Conservation (phyloP, 2,888 invertebrate species). For the Drosophila pseudotakahashii region DNA sequence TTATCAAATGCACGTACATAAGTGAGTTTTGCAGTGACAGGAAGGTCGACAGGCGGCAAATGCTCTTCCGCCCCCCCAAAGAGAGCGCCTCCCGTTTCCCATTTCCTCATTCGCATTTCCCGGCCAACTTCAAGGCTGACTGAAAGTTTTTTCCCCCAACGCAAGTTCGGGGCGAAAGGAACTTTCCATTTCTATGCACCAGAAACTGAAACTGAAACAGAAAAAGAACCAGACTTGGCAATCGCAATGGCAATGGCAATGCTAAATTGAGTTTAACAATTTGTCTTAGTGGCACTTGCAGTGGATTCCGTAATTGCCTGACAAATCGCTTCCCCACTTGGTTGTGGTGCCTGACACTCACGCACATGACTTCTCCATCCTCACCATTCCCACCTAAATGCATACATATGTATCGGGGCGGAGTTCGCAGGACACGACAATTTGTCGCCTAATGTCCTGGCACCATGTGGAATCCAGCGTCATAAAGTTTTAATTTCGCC, state of each 20-base stretch:
- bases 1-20: slow-evolving; percentile 49
- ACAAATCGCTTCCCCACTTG: slow-evolving; percentile 37
- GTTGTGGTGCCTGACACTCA: slow-evolving; percentile 28
- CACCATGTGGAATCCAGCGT: slow-evolving; percentile 40
- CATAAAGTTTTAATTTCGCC: slow-evolving; percentile 60
- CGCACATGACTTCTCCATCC: neutral
- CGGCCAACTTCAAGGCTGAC: slow-evolving; percentile 22
- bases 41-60: slow-evolving; percentile 18
- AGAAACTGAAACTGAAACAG: slow-evolving; percentile 1
- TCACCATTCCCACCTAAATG: neutral
- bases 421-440: slow-evolving; percentile 44
- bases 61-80: slow-evolving; percentile 5
- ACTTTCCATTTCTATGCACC: slow-evolving; percentile 42
- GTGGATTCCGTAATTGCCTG: slow-evolving; percentile 44
- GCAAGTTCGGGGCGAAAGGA: slow-evolving; percentile 23
- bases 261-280: slow-evolving; percentile 49
- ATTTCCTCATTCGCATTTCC: slow-evolving; percentile 3
- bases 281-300: slow-evolving; percentile 45
- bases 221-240: slow-evolving; percentile 2
- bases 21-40: slow-evolving; percentile 42
- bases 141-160: slow-evolving; percentile 22
- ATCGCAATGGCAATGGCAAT: slow-evolving; percentile 30
- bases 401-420: slow-evolving; percentile 9
- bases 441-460: slow-evolving; percentile 48
- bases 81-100: neutral